Evolutionary conservation across 2,797 vertebrate species (phyloP).

Genomic region (Parauchenoglanis punctatus): DNA sequence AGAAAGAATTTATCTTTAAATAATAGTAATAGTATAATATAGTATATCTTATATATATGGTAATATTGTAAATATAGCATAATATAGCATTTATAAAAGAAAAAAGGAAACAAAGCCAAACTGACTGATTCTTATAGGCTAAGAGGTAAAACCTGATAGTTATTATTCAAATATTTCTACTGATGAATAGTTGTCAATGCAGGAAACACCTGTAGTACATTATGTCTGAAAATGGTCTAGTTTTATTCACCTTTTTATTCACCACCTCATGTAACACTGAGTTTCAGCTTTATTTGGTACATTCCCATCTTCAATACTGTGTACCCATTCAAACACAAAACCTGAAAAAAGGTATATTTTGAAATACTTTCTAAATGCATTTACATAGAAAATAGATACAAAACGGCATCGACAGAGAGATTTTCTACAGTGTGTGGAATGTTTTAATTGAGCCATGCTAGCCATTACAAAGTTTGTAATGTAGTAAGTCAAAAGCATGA

Average conservation of each 20-base stretch:
- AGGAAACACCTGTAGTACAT: neutral
- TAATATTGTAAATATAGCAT: too few relatives aligned
- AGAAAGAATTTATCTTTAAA: too few relatives aligned
- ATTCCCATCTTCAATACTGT: neutral
- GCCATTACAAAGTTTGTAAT: neutral
- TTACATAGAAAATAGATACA: neutral
- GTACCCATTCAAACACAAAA: neutral
- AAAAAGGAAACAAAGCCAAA: too few relatives aligned
- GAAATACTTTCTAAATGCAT: neutral
- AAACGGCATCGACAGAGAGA: neutral
- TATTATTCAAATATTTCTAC: neutral
- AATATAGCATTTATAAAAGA: too few relatives aligned
- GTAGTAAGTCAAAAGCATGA: neutral
- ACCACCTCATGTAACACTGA: neutral
- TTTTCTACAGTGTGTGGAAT: neutral
- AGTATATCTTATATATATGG: too few relatives aligned
- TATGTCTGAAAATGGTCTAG: neutral
- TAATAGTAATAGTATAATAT: too few relatives aligned
- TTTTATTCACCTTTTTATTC: neutral
- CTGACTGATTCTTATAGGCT: neutral
- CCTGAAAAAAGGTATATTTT: neutral
- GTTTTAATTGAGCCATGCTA: constrained; percentile 15
- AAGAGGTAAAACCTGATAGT: neutral
- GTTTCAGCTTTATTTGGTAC: neutral
- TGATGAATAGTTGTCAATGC: neutral